A percentile compares a stretch with the other conserved stretches of the same genome.
Evolutionary conservation across 30 jellyfish, hydroid and myxozoan genomes (phyloP).

Genomic region (Sanderia malayensis): DNA sequence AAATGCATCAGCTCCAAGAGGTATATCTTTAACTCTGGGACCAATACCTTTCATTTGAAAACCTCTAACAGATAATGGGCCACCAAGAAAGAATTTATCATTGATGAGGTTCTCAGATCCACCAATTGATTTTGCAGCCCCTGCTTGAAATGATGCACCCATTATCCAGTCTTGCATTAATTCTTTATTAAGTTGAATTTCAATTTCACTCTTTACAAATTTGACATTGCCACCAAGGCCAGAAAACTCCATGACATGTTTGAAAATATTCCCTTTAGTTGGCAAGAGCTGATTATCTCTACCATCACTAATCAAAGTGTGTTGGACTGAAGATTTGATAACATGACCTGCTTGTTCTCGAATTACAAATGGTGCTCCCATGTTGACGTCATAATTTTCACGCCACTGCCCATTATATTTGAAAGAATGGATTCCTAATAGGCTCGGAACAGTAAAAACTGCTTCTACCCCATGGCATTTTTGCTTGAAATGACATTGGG

Average conservation of each 20-base stretch:
- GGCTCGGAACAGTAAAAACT: slow-evolving; percentile 75
- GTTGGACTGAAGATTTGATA: slow-evolving; percentile 77
- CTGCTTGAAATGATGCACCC: slow-evolving; percentile 75
- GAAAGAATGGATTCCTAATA: slow-evolving; percentile 75
- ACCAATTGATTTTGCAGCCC: slow-evolving; percentile 66
- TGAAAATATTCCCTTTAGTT: slow-evolving; percentile 74
- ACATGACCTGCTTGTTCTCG: slow-evolving; percentile 90
- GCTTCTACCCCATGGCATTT: slow-evolving; percentile 58
- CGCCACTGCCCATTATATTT: slow-evolving; percentile 84
- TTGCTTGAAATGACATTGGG: slow-evolving; percentile 68
- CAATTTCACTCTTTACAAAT: slow-evolving; percentile 71
- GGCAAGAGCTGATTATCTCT: slow-evolving; percentile 85
- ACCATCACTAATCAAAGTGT: slow-evolving; percentile 80
- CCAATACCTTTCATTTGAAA: slow-evolving; percentile 85
- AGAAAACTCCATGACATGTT: slow-evolving; percentile 80
- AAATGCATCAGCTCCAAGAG: slow-evolving; percentile 92
- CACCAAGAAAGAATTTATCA: slow-evolving; percentile 93
- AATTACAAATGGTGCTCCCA: slow-evolving; percentile 76
- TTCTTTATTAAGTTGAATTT: slow-evolving; percentile 83
- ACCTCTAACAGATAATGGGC: slow-evolving; percentile 98
- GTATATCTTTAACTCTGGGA: slow-evolving; percentile 57
- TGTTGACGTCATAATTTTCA: slow-evolving; percentile 58
- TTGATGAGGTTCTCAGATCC: slow-evolving; percentile 58
- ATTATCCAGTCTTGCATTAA: slow-evolving; percentile 46
- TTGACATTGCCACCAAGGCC: slow-evolving; percentile 84